Base-by-base conservation (phyloP, 2,888 invertebrate genomes). In the Eupithecia subfuscata region DNA sequence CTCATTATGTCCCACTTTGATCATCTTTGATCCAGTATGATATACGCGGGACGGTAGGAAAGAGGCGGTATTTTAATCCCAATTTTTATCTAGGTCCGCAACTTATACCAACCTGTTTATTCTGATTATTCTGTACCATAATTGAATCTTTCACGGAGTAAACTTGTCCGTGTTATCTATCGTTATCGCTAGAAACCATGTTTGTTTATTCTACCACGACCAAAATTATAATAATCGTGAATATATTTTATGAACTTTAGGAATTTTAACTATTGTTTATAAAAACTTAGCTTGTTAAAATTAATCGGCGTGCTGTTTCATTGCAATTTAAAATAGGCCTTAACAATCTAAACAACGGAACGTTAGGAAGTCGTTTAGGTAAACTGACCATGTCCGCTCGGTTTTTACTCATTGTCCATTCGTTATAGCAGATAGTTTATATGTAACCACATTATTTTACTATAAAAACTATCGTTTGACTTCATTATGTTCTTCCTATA, bases 341-440 rank as follows among this genome's bases (percentile, higher is more conserved):
- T 85, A 86, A 85, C 83, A 83, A 86, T 85, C 81, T 84, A 83
- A 84, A 83, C 81, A 81, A 83, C 79, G 75, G 71, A 83, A 79
- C 82, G 84, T 82, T 83, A 85, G 88, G 88, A 88, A 88, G 87
- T 85, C 81, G 82, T 86, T 86, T 83, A 77, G 81, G 82, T 85
- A 86, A 87, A 87, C 86, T 86, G 85, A 87, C 86, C 86, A 86
- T 87, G 82, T 84, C 85, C 82, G 79, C 75, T 69, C 69, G 0
- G 72, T 80, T 81, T 82, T 83, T 81, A 79, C 74, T 76, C 76
- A 78, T 74, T 77, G 73, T 63, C 75, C 75, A 80, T 80, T 76
- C 79, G 78, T 82, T 80, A 78, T 75, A 70, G 67, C 74, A 0
- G 37, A 40, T 40, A 40, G 40, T 40, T 40, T 40, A 40, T 40